Evolutionary conservation across 2,797 vertebrate genomes (phyloP).

Genomic region (Xiphorhynchus erythropygius): DNA sequence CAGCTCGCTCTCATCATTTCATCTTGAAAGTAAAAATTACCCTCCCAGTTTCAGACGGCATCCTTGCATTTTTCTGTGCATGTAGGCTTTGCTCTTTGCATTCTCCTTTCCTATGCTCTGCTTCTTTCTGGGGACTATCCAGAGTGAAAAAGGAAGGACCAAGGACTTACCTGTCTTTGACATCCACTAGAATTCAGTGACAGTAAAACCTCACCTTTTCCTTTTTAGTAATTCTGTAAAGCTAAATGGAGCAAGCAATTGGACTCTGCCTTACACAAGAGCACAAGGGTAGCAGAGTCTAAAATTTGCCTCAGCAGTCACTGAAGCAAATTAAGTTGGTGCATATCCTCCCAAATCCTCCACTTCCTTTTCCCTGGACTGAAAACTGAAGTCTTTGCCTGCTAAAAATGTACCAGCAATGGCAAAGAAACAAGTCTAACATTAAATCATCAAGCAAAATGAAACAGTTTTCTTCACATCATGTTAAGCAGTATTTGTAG

Average conservation of each 20-base stretch:
- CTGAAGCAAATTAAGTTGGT: accelerated
- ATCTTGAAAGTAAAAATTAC: not conserved
- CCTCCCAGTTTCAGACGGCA: not conserved
- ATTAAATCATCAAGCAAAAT: not conserved
- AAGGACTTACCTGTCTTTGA: not conserved
- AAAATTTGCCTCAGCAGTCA: not conserved
- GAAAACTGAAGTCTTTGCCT: not conserved
- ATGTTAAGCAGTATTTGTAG: not conserved
- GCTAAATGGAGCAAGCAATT: not conserved
- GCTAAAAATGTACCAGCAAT: not conserved
- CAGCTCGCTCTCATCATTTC: not conserved
- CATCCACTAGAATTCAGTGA: not conserved
- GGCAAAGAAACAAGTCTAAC: not conserved
- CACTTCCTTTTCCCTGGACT: not conserved
- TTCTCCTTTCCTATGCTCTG: not conserved
- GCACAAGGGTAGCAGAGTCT: not conserved
- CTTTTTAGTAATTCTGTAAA: not conserved
- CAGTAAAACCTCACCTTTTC: not conserved
- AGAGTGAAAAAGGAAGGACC: not conserved
- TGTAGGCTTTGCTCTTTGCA: not conserved
- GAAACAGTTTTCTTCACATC: not conserved
- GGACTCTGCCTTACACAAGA: not conserved
- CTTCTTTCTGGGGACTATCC: not conserved
- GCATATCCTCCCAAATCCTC: not conserved
- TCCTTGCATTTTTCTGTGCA: not conserved